A percentile compares a stretch with the other conserved stretches of the same genome.
These are phyloP conservation scores for Amblyornis subalaris DNA, from an alignment of 2,113 vertebrate species.

Conservation along the genomic window DNA sequence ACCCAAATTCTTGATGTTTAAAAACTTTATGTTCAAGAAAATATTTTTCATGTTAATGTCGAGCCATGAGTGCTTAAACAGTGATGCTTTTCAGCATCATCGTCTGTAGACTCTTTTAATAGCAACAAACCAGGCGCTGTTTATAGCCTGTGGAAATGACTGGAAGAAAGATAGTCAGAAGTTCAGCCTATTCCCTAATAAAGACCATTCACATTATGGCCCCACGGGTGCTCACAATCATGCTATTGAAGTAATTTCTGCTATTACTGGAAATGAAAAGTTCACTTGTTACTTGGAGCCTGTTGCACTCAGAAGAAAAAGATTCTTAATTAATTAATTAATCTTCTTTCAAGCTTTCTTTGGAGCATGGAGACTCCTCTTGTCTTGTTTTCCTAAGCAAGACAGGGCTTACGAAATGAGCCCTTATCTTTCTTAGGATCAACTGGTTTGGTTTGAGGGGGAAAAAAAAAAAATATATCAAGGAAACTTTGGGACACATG, in stretches of 20 bases:
- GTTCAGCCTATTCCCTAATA: slow-evolving; percentile 55
- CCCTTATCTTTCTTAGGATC: neutral
- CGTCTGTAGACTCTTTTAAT: slow-evolving; percentile 44
- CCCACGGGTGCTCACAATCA: slow-evolving; percentile 59
- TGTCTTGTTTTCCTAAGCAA: neutral
- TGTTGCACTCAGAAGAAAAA: slow-evolving; percentile 53
- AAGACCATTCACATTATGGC: slow-evolving; percentile 54
- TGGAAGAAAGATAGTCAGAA: slow-evolving; percentile 60
- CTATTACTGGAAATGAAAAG: slow-evolving; percentile 65
- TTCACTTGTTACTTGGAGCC: slow-evolving; percentile 61
- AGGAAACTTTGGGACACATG: neutral
- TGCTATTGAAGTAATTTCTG: slow-evolving; percentile 63
- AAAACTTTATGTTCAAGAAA: slow-evolving; percentile 8
- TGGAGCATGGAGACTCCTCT: neutral
- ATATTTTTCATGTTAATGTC: slow-evolving; percentile 38
- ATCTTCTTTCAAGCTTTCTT: slow-evolving; percentile 32
- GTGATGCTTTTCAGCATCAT: slow-evolving; percentile 36
- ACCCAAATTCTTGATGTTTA: neutral
- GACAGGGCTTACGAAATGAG: neutral
- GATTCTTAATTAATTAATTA: slow-evolving; percentile 60
- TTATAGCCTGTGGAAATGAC: slow-evolving; percentile 61
- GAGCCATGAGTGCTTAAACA: slow-evolving; percentile 32
- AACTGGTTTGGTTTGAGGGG: neutral
- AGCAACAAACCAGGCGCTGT: slow-evolving; percentile 55
- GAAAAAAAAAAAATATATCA: neutral